Percentiles rank a stretch among this genome's conserved stretches.
Evolutionary conservation across 2,113 vertebrate species (phyloP).

Genomic region (Ciconia boyciana): DNA sequence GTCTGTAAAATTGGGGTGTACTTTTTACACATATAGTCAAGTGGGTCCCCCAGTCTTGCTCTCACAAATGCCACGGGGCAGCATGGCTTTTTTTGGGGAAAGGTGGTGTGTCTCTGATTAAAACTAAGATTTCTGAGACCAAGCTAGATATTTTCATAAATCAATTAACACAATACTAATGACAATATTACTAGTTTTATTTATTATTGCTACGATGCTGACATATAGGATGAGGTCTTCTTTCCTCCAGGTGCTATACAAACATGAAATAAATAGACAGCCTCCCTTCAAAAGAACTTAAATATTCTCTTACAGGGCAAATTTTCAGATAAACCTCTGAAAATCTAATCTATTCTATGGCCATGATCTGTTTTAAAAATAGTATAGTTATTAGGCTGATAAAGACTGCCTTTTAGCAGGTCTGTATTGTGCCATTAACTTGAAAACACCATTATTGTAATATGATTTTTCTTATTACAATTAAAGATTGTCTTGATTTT

Average conservation of each 20-base stretch:
- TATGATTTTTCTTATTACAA: conserved; percentile 49
- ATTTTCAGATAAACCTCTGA: not conserved
- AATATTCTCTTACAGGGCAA: not conserved
- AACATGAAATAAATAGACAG: not conserved
- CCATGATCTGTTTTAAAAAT: not conserved
- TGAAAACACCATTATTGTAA: conserved; percentile 21
- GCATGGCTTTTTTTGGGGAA: not conserved
- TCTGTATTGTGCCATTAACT: conserved; percentile 3
- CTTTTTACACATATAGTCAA: not conserved
- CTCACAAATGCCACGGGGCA: not conserved
- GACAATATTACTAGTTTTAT: not conserved
- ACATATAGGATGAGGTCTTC: not conserved
- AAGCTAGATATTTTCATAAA: not conserved
- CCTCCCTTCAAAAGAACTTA: not conserved
- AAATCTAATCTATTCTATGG: not conserved
- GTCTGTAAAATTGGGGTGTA: not conserved
- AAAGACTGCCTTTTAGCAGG: not conserved
- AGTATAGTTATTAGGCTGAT: not conserved
- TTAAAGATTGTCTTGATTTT: conserved; percentile 56
- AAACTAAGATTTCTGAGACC: not conserved
- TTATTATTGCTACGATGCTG: not conserved
- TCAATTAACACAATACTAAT: not conserved
- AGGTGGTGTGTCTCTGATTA: not conserved
- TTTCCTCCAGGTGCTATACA: not conserved
- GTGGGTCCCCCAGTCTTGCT: not conserved